phyloP scores from a whole-genome alignment of 30 jellyfish, hydroid and myxozoan species.

The Cassiopea andromeda region DNA sequence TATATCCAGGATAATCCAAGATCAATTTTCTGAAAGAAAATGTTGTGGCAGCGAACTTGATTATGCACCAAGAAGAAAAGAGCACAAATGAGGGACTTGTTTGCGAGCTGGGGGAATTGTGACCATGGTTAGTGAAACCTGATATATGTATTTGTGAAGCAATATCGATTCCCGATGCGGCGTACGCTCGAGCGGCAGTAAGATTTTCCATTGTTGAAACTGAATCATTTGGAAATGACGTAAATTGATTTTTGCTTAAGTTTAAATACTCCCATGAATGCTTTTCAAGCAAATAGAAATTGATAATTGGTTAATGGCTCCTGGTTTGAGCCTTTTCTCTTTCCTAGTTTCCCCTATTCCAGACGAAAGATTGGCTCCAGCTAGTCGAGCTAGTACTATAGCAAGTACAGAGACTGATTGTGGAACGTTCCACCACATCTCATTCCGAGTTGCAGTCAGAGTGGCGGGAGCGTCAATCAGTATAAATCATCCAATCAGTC shows the following conservation, averaged over 20 bases:
- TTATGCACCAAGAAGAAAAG: no score
- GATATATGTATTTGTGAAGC: no score
- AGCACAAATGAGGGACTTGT: no score
- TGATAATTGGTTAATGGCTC: neutral
- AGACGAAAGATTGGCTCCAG: neutral
- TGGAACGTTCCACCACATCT: neutral
- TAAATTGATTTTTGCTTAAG: no score
- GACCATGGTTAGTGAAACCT: no score
- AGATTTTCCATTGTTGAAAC: neutral
- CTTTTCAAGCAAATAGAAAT: neutral
- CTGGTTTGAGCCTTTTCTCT: neutral
- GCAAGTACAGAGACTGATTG: no score
- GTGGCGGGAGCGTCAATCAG: neutral
- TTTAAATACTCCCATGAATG: neutral
- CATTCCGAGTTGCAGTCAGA: neutral
- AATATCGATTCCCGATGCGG: neutral
- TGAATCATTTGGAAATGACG: neutral
- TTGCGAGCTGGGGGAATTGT: no score
- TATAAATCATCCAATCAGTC: neutral
- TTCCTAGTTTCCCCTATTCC: neutral
- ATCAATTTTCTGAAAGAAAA: no score
- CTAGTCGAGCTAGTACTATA: neutral
- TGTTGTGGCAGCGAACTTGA: no score
- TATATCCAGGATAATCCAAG: no score
- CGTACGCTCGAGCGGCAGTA: neutral